Evolutionary conservation across 64 coral and sea anemone genomes (phyloP).

Genomic region (Dendrophyllia cribrosa): DNA sequence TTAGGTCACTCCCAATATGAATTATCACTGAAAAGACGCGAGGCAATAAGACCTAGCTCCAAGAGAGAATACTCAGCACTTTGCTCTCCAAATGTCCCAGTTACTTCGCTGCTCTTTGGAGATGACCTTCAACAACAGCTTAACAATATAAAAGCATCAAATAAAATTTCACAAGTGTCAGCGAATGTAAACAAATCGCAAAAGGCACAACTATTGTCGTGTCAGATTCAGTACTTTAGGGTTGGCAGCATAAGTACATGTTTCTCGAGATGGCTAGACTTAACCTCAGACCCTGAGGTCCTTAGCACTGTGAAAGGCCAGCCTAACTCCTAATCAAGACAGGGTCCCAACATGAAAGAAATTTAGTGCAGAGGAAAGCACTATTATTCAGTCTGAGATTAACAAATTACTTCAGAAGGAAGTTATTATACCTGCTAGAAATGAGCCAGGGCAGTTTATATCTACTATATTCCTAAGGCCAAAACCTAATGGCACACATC

Average conservation of each 20-base stretch:
- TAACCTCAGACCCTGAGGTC: constrained; percentile 47
- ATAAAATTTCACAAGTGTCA: constrained; percentile 55
- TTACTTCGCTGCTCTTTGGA: constrained; percentile 51
- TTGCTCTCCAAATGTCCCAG: constrained; percentile 56
- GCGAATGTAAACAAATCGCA: constrained; percentile 1
- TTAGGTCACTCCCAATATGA: constrained; percentile 70
- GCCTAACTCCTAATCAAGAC: not conserved
- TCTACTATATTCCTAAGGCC: not conserved
- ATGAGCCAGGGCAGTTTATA: not conserved
- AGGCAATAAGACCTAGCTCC: constrained; percentile 63
- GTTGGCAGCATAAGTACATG: constrained; percentile 29
- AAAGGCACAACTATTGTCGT: constrained; percentile 17
- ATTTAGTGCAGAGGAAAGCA: constrained; percentile 33
- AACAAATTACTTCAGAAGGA: constrained; percentile 55
- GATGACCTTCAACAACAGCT: constrained; percentile 62
- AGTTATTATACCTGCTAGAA: not conserved
- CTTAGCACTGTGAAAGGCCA: constrained; percentile 29
- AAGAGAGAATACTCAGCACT: constrained; percentile 69
- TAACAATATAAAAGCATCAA: constrained; percentile 57
- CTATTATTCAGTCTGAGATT: constrained; percentile 43
- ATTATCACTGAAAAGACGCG: constrained; percentile 43
- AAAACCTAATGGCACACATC: not conserved
- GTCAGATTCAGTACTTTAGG: constrained; percentile 25
- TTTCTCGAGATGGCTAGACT: constrained; percentile 1
- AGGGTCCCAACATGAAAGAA: not conserved